Conservation (phyloP, 53 echinoderm and acorn worm genomes). For the Echinometra lucunter region DNA sequence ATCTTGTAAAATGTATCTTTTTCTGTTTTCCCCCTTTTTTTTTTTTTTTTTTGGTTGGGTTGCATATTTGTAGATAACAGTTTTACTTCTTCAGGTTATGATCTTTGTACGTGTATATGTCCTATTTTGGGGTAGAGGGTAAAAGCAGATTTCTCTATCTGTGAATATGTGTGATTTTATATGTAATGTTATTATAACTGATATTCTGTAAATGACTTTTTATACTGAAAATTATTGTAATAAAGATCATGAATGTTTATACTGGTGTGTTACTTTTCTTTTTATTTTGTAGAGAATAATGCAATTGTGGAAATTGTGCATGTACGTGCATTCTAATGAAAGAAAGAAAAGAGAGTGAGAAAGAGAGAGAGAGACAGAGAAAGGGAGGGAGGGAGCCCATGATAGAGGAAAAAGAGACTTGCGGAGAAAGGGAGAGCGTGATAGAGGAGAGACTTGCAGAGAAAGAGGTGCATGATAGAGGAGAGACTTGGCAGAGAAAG, state of each 20-base stretch:
- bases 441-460: background rate
- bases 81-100: background rate
- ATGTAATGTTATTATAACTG: background rate
- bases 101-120: background rate
- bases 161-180: constrained; percentile 26
- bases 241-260: constrained; percentile 54
- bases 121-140: background rate
- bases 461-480: background rate
- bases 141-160: background rate
- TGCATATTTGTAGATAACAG: background rate
- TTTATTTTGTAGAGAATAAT: background rate
- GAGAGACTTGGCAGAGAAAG: too few species aligned
- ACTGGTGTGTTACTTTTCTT: background rate
- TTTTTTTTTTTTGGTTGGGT: background rate
- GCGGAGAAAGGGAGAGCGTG: background rate
- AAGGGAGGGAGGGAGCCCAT: background rate
- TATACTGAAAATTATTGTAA: constrained; percentile 47
- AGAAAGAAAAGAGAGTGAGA: background rate
- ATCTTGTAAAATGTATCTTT: too few species aligned
- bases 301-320: background rate
- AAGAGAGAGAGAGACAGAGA: background rate
- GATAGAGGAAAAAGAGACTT: background rate
- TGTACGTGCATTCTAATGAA: background rate
- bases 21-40: background rate
- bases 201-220: constrained; percentile 30